Base-by-base conservation (phyloP, 2,888 invertebrate genomes). In the Diogma glabrata region DNA sequence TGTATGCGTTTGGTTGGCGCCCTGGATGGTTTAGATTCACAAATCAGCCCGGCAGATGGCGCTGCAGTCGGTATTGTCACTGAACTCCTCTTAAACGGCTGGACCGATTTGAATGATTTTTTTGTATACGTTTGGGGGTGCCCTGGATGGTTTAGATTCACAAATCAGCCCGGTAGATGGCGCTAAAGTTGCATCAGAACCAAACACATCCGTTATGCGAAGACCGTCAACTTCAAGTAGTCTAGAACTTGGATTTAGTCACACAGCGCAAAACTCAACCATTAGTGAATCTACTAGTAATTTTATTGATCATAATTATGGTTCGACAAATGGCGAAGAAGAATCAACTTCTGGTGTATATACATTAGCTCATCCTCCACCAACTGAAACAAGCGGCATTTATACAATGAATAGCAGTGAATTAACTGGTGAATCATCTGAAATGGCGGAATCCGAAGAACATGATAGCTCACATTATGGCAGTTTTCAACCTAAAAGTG, bases 181-280 rank as follows among this genome's bases (percentile, higher is more conserved):
- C n/a, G 57, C 61, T 5, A 51, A 62, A n/a, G 57, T 61, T 2
- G 61, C 67, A 5, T 8, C 33, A 48, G 30, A 33, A 30, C 33
- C 48, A 14, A 23, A 46, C 10, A 54, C 61, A 1, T 59, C 54
- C 1, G 73, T 70, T 51, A 60, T 63, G 53, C 77, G 84, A 58
- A 74, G 84, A 60, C 76, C 83, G 54, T 87, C 87, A 22, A 85
- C 87, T 38, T 82, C 82, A 49, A 87, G 87, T 58, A 88, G 88
- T 63, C 72, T 89, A 61, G 89, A 89, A 70, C 71, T 89, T 54
- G 87, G 88, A 49, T 89, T 83, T 63, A 87, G 87, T 59, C 89
- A 89, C 64, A 89, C 89, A 2, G 87, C 89, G 17, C 88, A 89
- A 67, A 89, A 89, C 64, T 88, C 88, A 2, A 77, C 84, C 54